Evolutionary conservation across 2,888 invertebrate genomes (phyloP).

Genomic region (Trisateles emortualis): DNA sequence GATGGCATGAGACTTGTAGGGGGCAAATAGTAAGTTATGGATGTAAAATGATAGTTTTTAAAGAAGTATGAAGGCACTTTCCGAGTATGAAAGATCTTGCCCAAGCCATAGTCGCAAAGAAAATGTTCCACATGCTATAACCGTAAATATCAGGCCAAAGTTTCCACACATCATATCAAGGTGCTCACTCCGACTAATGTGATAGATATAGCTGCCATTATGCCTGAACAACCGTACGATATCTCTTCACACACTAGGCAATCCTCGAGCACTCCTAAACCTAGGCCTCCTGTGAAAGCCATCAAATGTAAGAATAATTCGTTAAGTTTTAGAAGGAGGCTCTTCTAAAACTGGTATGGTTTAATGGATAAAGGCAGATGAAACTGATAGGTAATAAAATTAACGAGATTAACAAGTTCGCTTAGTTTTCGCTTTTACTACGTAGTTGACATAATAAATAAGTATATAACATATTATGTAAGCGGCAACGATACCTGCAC

Average conservation of each 20-base stretch:
- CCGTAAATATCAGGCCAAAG: slow-evolving; percentile 63
- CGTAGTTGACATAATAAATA: too few species aligned
- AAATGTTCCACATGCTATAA: slow-evolving; percentile 80
- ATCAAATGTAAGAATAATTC: not conserved
- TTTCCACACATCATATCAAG: slow-evolving; percentile 25
- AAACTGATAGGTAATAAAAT: too few species aligned
- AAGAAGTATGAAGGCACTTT: too few species aligned
- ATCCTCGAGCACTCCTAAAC: slow-evolving; percentile 90
- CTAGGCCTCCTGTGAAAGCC: slow-evolving; percentile 90
- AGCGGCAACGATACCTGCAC: too few species aligned
- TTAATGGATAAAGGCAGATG: too few species aligned
- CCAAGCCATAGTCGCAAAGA: slow-evolving; percentile 17
- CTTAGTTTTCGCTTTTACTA: too few species aligned
- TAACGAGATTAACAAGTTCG: too few species aligned
- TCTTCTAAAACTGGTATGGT: too few species aligned
- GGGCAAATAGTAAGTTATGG: too few species aligned
- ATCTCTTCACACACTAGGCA: slow-evolving; percentile 94
- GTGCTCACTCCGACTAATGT: slow-evolving; percentile 89
- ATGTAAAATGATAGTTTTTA: too few species aligned
- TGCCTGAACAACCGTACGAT: slow-evolving; percentile 96
- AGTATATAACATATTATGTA: too few species aligned
- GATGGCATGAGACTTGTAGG: too few species aligned
- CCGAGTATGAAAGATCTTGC: slow-evolving; percentile 10
- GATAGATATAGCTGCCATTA: slow-evolving; percentile 95
- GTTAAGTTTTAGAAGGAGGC: not conserved